These are phyloP conservation scores for Phylloscopus collybita DNA, from an alignment of 2,797 vertebrate genomes.

Conservation along the genomic window DNA sequence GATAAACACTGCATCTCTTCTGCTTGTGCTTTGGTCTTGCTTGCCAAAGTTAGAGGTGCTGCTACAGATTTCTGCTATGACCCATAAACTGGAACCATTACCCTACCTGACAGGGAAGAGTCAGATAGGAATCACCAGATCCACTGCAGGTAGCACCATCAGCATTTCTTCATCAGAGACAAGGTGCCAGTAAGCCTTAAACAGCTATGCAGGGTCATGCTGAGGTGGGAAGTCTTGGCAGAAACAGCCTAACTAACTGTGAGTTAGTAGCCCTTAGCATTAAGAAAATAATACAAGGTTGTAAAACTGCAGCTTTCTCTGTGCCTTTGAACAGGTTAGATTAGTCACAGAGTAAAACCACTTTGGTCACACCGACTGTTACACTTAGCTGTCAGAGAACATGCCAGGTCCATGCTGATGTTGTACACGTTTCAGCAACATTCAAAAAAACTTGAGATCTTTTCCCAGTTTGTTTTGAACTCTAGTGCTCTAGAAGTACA, in stretches of 20 bases:
- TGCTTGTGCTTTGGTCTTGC: neutral
- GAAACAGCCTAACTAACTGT: neutral
- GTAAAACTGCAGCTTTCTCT: neutral
- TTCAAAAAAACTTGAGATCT: neutral
- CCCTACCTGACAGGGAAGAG: neutral
- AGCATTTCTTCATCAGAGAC: neutral
- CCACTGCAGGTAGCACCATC: neutral
- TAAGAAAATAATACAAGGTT: neutral
- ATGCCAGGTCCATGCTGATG: neutral
- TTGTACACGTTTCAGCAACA: neutral
- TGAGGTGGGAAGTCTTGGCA: neutral
- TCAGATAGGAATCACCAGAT: neutral
- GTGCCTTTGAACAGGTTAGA: neutral
- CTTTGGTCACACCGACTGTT: neutral
- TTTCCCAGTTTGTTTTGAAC: neutral
- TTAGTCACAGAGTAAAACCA: neutral
- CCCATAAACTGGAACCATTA: neutral
- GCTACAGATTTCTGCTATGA: neutral
- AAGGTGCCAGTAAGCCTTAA: neutral
- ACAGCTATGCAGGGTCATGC: neutral
- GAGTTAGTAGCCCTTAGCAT: neutral
- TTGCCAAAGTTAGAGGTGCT: neutral
- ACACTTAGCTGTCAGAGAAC: neutral
- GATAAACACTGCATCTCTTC: conserved; percentile 54
- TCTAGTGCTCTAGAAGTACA: neutral